A percentile compares a stretch with the other conserved stretches of the same genome.
Conservation (phyloP, 92 coral and sea anemone species). For the Galaxea fascicularis region DNA sequence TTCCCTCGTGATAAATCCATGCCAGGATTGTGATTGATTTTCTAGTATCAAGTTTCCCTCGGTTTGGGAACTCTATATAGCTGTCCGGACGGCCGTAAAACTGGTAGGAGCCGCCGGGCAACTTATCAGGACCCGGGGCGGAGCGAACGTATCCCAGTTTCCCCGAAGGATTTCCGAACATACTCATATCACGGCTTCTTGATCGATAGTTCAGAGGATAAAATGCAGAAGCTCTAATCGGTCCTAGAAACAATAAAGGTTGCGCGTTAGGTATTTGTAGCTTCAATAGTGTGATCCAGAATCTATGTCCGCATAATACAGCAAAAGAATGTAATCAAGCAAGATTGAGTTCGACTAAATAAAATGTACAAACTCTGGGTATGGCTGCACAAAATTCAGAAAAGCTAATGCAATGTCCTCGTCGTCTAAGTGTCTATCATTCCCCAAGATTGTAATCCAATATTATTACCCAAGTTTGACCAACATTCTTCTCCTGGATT, state of each 20-base stretch:
- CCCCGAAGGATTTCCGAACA: slow-evolving; percentile 82
- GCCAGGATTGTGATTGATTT: slow-evolving; percentile 75
- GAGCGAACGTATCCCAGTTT: slow-evolving; percentile 71
- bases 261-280: background rate
- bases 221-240: slow-evolving; percentile 74
- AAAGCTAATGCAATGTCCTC: too few relatives aligned
- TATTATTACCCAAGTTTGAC: too few relatives aligned
- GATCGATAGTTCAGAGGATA: slow-evolving; percentile 74
- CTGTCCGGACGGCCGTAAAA: slow-evolving; percentile 79
- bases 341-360: too few relatives aligned
- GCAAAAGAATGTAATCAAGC: too few relatives aligned
- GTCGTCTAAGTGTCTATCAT: too few relatives aligned
- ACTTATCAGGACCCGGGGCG: slow-evolving; percentile 83
- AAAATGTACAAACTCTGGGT: too few relatives aligned
- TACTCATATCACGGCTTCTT: slow-evolving; percentile 72
- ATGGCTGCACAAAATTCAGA: too few relatives aligned
- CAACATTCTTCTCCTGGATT: too few relatives aligned
- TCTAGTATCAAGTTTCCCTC: slow-evolving; percentile 76
- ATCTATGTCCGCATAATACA: background rate
- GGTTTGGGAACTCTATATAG: slow-evolving; percentile 75
- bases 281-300: background rate
- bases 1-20: slow-evolving; percentile 76
- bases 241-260: slow-evolving; percentile 52
- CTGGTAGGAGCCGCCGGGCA: slow-evolving; percentile 80
- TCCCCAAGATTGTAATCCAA: too few relatives aligned